A percentile compares a stretch with the other conserved stretches of the same genome.
Conservation (phyloP, 2,888 invertebrate genomes). For the Alloplasta piceator region DNA sequence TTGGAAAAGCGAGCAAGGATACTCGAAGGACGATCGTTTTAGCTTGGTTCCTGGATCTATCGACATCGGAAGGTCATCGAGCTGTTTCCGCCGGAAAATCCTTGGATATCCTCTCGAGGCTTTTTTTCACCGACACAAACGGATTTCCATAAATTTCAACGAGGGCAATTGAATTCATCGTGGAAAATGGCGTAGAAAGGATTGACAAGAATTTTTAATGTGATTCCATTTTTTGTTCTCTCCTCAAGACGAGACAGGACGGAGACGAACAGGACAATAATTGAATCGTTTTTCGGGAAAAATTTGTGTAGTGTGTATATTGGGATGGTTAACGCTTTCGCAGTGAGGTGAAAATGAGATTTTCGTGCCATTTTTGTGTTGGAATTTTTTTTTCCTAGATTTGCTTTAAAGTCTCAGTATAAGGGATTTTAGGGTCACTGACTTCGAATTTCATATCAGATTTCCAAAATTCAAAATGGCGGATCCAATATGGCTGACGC, state of each 20-base stretch:
- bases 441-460: too few relatives aligned
- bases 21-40: constrained; percentile 15
- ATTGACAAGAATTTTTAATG: constrained; percentile 52
- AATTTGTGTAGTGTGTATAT: too few relatives aligned
- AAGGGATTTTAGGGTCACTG: too few relatives aligned
- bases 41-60: neutral
- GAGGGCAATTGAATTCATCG: neutral
- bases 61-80: constrained; percentile 15
- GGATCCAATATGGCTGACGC: too few relatives aligned
- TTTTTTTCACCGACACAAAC: neutral
- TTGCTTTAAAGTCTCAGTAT: too few relatives aligned
- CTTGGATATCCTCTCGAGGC: neutral
- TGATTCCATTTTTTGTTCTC: constrained; percentile 70
- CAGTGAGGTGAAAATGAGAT: too few relatives aligned
- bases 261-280: constrained; percentile 71
- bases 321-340: too few relatives aligned
- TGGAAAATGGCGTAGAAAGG: constrained; percentile 4
- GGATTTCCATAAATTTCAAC: constrained; percentile 9
- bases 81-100: constrained; percentile 3
- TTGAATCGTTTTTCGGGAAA: constrained; percentile 62
- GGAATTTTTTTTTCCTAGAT: too few relatives aligned
- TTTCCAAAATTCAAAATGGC: too few relatives aligned
- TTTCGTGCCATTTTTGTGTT: too few relatives aligned
- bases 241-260: constrained; percentile 30
- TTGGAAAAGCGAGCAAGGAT: neutral